Conservation (phyloP, 2,888 invertebrate genomes). For the Melanargia galathea region DNA sequence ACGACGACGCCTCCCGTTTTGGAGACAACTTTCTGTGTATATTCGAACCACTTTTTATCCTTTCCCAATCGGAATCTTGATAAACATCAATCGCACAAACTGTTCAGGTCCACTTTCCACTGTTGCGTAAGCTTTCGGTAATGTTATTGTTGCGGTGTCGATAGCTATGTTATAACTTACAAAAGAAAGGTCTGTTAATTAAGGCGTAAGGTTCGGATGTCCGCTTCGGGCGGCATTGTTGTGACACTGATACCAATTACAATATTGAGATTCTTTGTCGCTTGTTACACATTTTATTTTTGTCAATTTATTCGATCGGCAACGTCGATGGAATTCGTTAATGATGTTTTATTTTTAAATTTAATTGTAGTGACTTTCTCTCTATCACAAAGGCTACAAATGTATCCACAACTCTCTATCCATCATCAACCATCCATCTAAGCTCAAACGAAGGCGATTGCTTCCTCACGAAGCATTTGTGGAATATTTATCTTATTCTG, state of each 20-base stretch:
- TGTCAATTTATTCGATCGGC: slow-evolving; percentile 19
- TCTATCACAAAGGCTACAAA: not conserved
- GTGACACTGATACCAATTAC: slow-evolving; percentile 34
- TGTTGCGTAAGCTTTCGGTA: slow-evolving; percentile 63
- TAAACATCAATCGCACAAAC: slow-evolving; percentile 70
- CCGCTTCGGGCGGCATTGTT: slow-evolving; percentile 48
- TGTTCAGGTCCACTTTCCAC: slow-evolving; percentile 74
- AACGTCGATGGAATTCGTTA: slow-evolving; percentile 11
- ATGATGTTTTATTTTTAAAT: slow-evolving; percentile 17
- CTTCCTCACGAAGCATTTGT: not conserved
- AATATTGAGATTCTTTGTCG: slow-evolving; percentile 32
- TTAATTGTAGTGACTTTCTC: slow-evolving; percentile 15
- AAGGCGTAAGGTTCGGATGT: slow-evolving; percentile 47
- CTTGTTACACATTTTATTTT: slow-evolving; percentile 18
- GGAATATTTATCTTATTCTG: not conserved
- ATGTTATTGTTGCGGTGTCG: slow-evolving; percentile 54
- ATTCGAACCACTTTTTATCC: slow-evolving; percentile 74
- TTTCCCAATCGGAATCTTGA: slow-evolving; percentile 71
- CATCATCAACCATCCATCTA: not conserved
- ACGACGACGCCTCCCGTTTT: slow-evolving; percentile 66
- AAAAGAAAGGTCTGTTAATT: slow-evolving; percentile 67
- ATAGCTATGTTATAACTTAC: slow-evolving; percentile 50
- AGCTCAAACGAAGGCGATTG: not conserved
- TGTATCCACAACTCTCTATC: not conserved
- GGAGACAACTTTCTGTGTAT: slow-evolving; percentile 75